A percentile compares a stretch with the other conserved stretches of the same genome.
Conservation (phyloP, 2,888 invertebrate genomes). For the Tuberolachnus salignus region DNA sequence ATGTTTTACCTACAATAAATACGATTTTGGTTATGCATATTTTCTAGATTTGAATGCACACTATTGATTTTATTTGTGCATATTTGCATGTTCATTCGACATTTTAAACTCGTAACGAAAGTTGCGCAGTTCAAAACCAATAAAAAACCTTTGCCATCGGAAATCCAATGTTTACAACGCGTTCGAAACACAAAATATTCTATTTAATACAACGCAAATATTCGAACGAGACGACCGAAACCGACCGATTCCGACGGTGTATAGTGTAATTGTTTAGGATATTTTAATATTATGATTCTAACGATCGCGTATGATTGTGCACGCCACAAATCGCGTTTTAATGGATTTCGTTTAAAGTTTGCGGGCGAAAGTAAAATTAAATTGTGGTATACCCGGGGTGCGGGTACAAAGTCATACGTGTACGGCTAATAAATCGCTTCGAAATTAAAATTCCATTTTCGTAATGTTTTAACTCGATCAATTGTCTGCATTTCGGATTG, state of each 20-base stretch:
- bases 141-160: no score
- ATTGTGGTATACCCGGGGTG: neutral
- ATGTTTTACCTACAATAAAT: no score
- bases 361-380: neutral
- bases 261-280: neutral
- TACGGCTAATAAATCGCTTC: neutral
- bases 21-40: no score
- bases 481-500: neutral
- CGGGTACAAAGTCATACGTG: neutral
- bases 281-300: neutral
- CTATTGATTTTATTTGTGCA: no score
- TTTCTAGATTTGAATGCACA: no score
- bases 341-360: constrained; percentile 1
- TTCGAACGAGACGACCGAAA: no score
- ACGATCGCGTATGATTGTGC: neutral
- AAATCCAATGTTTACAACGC: no score
- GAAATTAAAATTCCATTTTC: neutral
- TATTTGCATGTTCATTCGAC: no score
- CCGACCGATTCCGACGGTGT: neutral
- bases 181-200: no score
- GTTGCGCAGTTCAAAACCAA: no score
- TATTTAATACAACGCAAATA: no score
- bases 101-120: no score
- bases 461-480: neutral
- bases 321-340: neutral